Conservation (phyloP, 2,888 invertebrate species). For the Spatulosminthurus flaviceps region DNA sequence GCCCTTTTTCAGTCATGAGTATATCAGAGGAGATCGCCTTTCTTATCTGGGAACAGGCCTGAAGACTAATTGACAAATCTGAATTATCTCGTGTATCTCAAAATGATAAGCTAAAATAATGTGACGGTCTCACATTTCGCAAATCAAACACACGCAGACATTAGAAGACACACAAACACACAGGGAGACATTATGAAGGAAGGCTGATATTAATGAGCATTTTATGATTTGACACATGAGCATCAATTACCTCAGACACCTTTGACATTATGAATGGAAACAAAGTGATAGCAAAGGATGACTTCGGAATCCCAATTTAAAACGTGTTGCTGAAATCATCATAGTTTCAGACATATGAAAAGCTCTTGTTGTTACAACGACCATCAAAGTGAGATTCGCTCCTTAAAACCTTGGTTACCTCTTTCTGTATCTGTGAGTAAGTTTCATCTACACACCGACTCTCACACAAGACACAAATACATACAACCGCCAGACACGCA, state of each 20-base stretch:
- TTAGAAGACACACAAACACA: background rate
- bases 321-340: conserved; percentile 9
- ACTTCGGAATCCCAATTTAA: conserved; percentile 12
- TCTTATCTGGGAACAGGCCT: conserved; percentile 18
- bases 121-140: conserved; percentile 25
- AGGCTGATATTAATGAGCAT: conserved; percentile 45
- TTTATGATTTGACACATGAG: conserved; percentile 47
- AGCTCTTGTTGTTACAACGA: background rate
- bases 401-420: background rate
- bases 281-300: conserved; percentile 18
- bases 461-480: background rate
- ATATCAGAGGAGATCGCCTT: background rate
- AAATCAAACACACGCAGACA: conserved; percentile 6
- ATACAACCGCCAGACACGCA: too few species aligned
- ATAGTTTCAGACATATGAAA: conserved; percentile 2
- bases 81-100: conserved; percentile 23
- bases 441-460: background rate
- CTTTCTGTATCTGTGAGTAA: background rate
- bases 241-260: conserved; percentile 36
- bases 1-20: background rate
- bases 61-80: conserved; percentile 35
- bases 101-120: conserved; percentile 33
- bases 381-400: background rate
- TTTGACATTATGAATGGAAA: conserved; percentile 39
- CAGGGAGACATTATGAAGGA: conserved; percentile 19